Evolutionary conservation across 2,888 invertebrate genomes (phyloP).

Genomic region (Volucella inflata): DNA sequence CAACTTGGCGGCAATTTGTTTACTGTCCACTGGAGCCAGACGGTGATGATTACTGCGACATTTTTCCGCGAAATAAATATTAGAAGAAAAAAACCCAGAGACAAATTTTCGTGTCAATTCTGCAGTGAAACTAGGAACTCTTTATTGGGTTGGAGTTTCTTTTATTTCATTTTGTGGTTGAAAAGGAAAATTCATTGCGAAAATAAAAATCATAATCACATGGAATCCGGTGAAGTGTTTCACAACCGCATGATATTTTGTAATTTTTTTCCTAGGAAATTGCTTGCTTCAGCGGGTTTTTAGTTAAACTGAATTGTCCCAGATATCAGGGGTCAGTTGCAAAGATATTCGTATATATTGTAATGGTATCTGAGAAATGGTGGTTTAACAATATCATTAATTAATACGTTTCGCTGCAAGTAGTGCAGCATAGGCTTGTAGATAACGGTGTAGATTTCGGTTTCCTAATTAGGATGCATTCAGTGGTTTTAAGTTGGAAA

Average conservation of each 20-base stretch:
- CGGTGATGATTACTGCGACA: slow-evolving; percentile 8
- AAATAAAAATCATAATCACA: too few relatives aligned
- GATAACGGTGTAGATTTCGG: too few relatives aligned
- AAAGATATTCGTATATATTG: too few relatives aligned
- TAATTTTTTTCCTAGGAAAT: slow-evolving; percentile 14
- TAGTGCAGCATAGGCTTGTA: too few relatives aligned
- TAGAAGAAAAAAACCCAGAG: slow-evolving; percentile 22
- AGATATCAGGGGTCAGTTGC: background rate
- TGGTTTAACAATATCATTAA: too few relatives aligned
- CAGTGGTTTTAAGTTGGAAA: too few relatives aligned
- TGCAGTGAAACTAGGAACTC: slow-evolving; percentile 42
- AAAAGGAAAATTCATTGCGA: background rate
- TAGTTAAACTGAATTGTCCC: slow-evolving; percentile 4
- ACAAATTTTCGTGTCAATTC: slow-evolving; percentile 35
- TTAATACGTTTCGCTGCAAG: too few relatives aligned
- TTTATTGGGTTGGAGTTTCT: slow-evolving; percentile 41
- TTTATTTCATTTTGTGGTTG: slow-evolving; percentile 39
- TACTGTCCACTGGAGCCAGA: slow-evolving; percentile 56
- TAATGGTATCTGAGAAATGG: too few relatives aligned
- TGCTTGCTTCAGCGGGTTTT: slow-evolving; percentile 28
- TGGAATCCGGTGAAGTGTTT: too few relatives aligned
- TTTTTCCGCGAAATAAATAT: slow-evolving; percentile 23
- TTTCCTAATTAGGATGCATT: too few relatives aligned
- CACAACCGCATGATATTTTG: too few relatives aligned
- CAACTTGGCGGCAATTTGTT: slow-evolving; percentile 45